phyloP scores from a whole-genome alignment of 1,140 invertebrate genomes.

The Fopius arisanus region DNA sequence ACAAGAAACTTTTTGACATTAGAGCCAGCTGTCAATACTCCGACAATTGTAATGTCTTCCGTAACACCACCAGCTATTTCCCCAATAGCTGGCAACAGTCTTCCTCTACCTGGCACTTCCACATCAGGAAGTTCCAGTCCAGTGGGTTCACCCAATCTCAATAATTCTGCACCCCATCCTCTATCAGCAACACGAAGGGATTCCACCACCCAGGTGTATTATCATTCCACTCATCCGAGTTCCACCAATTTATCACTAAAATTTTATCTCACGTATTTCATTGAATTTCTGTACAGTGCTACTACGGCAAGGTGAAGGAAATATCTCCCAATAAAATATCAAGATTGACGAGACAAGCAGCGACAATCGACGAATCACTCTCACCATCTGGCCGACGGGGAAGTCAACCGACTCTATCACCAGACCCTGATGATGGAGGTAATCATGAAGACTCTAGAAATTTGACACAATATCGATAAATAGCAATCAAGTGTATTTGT shows the following conservation, averaged over 20 bases:
- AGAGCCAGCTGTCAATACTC: conserved; percentile 71
- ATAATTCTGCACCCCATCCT: conserved; percentile 69
- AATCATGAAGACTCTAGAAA: background rate
- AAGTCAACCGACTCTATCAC: conserved; percentile 83
- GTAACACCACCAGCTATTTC: conserved; percentile 82
- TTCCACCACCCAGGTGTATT: conserved; percentile 79
- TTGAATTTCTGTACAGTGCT: conserved; percentile 48
- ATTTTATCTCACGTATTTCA: background rate
- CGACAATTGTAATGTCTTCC: conserved; percentile 81
- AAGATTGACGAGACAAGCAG: conserved; percentile 83
- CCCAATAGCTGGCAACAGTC: conserved; percentile 65
- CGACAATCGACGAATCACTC: conserved; percentile 85
- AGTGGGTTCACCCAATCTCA: conserved; percentile 63
- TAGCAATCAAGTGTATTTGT: too few species aligned
- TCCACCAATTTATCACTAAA: background rate
- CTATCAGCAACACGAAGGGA: conserved; percentile 74
- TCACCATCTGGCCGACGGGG: conserved; percentile 75
- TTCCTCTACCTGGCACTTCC: conserved; percentile 58
- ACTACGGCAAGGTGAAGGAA: conserved; percentile 65
- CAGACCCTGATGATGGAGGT: conserved; percentile 70
- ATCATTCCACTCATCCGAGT: background rate
- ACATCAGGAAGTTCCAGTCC: conserved; percentile 59
- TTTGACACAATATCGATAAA: background rate
- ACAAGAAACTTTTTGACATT: conserved; percentile 43
- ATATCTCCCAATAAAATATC: conserved; percentile 72